A percentile compares a stretch with the other conserved stretches of the same genome.
Evolutionary conservation across 2,797 vertebrate genomes (phyloP).

Genomic region (Eutrigla gurnardus): DNA sequence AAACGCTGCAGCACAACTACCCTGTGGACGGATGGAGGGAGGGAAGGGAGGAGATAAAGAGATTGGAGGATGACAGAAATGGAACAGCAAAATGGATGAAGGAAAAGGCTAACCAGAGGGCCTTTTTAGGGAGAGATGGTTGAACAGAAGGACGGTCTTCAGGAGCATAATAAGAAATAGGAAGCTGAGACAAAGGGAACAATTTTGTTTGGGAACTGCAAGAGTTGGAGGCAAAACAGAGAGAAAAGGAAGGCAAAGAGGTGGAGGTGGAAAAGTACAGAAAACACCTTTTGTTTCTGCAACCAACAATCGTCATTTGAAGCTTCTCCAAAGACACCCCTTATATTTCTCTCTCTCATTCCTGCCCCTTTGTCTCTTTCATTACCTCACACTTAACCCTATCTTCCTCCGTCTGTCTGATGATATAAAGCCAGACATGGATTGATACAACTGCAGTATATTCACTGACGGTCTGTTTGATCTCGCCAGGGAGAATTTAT

Average conservation of each 20-base stretch:
- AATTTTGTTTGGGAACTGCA: not conserved
- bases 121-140: not conserved
- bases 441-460: conserved; percentile 9
- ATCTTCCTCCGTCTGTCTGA: no score
- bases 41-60: conserved; percentile 14
- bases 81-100: conserved; percentile 30
- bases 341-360: not conserved
- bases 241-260: not conserved
- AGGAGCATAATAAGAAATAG: not conserved
- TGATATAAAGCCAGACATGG: conserved; percentile 5
- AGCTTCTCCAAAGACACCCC: not conserved
- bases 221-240: not conserved
- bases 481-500: conserved; percentile 43
- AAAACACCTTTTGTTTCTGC: conserved; percentile 4
- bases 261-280: not conserved
- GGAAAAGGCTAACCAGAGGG: not conserved
- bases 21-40: conserved; percentile 12
- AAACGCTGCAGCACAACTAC: conserved; percentile 20
- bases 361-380: not conserved
- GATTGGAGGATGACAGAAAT: conserved; percentile 37
- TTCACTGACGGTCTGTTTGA: conserved; percentile 34
- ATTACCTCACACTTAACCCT: not conserved
- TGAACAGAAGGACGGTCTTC: not conserved
- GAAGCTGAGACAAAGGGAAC: not conserved
- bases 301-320: not conserved